Percentiles rank a stretch among this genome's conserved stretches.
Conservation (phyloP, 2,113 vertebrate genomes). For the Copsychus sechellarum region DNA sequence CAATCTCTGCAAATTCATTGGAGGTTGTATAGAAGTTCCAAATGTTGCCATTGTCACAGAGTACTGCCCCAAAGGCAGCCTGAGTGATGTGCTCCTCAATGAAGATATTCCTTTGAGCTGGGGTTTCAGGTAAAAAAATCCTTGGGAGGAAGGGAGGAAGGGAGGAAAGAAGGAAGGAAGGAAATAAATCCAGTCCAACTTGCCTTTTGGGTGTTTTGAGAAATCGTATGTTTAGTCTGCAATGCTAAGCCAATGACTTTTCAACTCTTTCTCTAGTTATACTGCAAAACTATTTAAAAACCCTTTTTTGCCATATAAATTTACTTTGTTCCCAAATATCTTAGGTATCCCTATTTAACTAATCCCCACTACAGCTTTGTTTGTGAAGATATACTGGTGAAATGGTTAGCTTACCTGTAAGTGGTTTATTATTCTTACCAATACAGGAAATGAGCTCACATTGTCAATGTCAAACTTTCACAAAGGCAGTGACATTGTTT, state of each 20-base stretch:
- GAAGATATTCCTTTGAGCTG: slow-evolving; percentile 86
- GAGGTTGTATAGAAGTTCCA: slow-evolving; percentile 82
- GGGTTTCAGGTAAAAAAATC: slow-evolving; percentile 80
- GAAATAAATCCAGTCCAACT: neutral
- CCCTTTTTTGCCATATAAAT: neutral
- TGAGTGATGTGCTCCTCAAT: slow-evolving; percentile 81
- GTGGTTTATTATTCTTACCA: neutral
- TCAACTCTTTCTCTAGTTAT: neutral
- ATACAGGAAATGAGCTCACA: neutral
- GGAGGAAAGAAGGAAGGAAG: neutral
- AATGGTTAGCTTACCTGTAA: neutral
- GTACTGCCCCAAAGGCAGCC: slow-evolving; percentile 86
- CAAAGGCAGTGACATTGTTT: neutral
- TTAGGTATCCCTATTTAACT: neutral
- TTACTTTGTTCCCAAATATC: neutral
- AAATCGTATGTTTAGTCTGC: neutral
- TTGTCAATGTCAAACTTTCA: neutral
- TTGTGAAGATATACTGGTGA: neutral
- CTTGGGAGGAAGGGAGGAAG: neutral
- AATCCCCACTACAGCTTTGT: neutral
- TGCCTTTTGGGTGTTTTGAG: neutral
- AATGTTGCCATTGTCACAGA: slow-evolving; percentile 85
- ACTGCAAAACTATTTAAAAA: neutral
- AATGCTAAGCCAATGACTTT: neutral
- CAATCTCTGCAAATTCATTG: slow-evolving; percentile 86